phyloP scores from a whole-genome alignment of 2,888 invertebrate species.

The Theretra japonica region DNA sequence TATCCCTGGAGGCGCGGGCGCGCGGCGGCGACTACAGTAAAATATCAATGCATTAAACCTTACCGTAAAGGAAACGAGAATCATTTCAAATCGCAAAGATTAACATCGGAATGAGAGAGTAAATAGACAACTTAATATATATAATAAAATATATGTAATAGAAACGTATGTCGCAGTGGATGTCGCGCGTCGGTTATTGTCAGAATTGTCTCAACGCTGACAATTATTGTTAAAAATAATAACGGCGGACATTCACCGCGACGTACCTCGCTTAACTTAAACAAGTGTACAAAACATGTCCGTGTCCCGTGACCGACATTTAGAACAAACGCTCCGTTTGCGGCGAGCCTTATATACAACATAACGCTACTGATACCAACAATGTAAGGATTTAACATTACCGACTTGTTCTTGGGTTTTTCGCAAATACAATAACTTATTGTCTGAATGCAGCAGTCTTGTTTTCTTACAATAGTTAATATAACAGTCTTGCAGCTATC shows the following conservation, averaged over 20 bases:
- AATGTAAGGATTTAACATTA: slow-evolving; percentile 10
- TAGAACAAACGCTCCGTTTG: slow-evolving; percentile 31
- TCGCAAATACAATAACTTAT: neutral
- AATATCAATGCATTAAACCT: neutral
- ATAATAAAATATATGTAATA: slow-evolving; percentile 22
- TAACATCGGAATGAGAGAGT: slow-evolving; percentile 74
- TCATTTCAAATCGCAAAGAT: slow-evolving; percentile 42
- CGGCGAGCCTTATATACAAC: slow-evolving; percentile 23
- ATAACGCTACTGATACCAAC: slow-evolving; percentile 13
- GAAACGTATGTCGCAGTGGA: slow-evolving; percentile 17
- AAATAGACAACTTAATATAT: slow-evolving; percentile 62
- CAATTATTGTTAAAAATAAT: slow-evolving; percentile 19
- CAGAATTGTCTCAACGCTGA: slow-evolving; percentile 11
- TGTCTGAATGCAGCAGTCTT: slow-evolving; percentile 20
- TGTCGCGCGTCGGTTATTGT: slow-evolving; percentile 4
- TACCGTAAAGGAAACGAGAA: slow-evolving; percentile 29
- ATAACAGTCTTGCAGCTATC: slow-evolving; percentile 20
- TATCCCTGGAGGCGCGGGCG: slow-evolving; percentile 42
- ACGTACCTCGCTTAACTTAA: slow-evolving; percentile 42
- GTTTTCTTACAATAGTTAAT: slow-evolving; percentile 16
- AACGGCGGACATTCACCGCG: slow-evolving; percentile 30
- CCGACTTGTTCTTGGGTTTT: neutral
- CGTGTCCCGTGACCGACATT: slow-evolving; percentile 51
- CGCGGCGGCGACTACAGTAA: slow-evolving; percentile 38
- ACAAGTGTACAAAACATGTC: slow-evolving; percentile 56